A percentile compares a stretch with the other conserved stretches of the same genome.
Evolutionary conservation across 1,140 invertebrate species (phyloP).

Genomic region (Drosophila busckii): DNA sequence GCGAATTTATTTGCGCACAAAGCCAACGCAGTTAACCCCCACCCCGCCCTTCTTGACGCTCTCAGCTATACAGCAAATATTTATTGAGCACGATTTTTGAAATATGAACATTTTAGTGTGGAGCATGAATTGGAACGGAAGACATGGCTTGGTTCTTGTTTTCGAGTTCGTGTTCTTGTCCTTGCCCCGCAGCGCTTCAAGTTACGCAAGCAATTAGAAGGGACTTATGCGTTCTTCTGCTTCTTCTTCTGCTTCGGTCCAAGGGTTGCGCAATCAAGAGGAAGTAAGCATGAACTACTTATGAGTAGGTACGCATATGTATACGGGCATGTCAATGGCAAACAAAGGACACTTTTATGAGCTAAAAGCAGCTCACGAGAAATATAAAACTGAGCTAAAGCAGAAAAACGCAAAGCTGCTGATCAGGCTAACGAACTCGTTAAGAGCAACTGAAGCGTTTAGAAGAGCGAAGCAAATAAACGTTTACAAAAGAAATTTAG

Average conservation of each 20-base stretch:
- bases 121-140: not conserved
- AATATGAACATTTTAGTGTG: constrained; percentile 62
- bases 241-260: not conserved
- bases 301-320: constrained; percentile 12
- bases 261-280: constrained; percentile 42
- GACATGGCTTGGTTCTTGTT: constrained; percentile 8
- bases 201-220: constrained; percentile 75
- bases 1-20: constrained; percentile 40
- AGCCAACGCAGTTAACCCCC: not conserved
- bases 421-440: constrained; percentile 20
- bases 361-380: constrained; percentile 7
- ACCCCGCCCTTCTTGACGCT: not conserved
- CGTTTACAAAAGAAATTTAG: too few relatives aligned
- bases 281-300: constrained; percentile 66
- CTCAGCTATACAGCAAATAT: constrained; percentile 56
- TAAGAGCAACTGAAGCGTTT: constrained; percentile 21
- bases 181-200: constrained; percentile 41
- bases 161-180: too few relatives aligned
- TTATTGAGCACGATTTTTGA: constrained; percentile 74
- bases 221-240: constrained; percentile 28
- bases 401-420: constrained; percentile 19
- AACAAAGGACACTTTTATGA: constrained; percentile 51
- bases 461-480: constrained; percentile 19
- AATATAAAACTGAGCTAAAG: constrained; percentile 6
- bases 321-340: constrained; percentile 36